phyloP scores from a whole-genome alignment of 2,797 vertebrate genomes.

The Syngnathus acus region DNA sequence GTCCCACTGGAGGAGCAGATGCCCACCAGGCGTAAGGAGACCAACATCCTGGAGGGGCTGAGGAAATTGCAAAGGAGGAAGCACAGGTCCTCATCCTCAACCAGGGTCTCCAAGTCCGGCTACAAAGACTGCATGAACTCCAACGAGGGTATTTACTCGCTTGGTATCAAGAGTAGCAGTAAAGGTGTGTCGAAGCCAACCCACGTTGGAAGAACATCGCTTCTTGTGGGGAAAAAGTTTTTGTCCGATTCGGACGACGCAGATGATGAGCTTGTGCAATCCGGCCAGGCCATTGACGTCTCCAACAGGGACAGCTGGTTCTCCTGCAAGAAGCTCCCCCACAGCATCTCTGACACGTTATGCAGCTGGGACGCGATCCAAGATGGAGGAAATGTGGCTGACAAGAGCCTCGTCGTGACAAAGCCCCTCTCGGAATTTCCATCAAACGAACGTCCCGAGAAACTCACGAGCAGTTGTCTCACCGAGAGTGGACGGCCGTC shows the following conservation, averaged over 20 bases:
- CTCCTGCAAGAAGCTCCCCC: slow-evolving; percentile 71
- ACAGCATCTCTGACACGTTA: slow-evolving; percentile 82
- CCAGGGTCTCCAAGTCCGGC: slow-evolving; percentile 78
- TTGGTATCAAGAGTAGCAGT: slow-evolving; percentile 75
- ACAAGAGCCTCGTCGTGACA: slow-evolving; percentile 27
- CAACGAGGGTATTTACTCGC: slow-evolving; percentile 92
- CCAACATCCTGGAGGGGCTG: slow-evolving; percentile 83
- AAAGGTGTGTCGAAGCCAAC: slow-evolving; percentile 63
- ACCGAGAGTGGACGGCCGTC: slow-evolving; percentile 61
- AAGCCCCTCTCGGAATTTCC: slow-evolving; percentile 55
- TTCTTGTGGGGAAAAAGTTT: slow-evolving; percentile 60
- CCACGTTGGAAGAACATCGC: slow-evolving; percentile 43
- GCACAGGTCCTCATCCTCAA: slow-evolving; percentile 69
- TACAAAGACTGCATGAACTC: slow-evolving; percentile 95
- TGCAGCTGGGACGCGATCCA: slow-evolving; percentile 75
- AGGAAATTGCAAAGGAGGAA: slow-evolving; percentile 81
- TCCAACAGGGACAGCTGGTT: slow-evolving; percentile 70
- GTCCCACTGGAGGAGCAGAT: slow-evolving; percentile 76
- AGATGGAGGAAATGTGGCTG: slow-evolving; percentile 37
- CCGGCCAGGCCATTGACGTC: slow-evolving; percentile 54
- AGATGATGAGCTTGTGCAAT: slow-evolving; percentile 73
- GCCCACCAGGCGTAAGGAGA: slow-evolving; percentile 81
- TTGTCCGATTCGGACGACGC: slow-evolving; percentile 79
- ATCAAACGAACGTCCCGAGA: slow-evolving; percentile 77
- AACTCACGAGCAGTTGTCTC: slow-evolving; percentile 72